These are phyloP conservation scores for Plagiodera versicolora DNA, from an alignment of 2,888 invertebrate genomes.

Conservation along the genomic window DNA sequence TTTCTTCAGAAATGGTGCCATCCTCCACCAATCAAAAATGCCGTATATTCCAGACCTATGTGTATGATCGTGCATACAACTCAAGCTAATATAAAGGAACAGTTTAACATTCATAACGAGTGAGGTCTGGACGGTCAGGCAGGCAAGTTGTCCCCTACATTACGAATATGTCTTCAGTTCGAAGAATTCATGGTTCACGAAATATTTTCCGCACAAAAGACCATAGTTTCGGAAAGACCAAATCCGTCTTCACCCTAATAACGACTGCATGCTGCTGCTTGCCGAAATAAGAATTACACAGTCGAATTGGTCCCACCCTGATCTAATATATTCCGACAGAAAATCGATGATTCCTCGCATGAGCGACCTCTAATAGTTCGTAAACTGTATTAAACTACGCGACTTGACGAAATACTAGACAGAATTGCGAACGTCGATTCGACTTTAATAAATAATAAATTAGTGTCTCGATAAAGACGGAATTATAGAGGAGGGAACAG, in stretches of 20 bases:
- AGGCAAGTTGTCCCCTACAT: too few relatives aligned
- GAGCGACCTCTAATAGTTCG: conserved; percentile 15
- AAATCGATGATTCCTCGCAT: conserved; percentile 23
- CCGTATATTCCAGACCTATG: too few relatives aligned
- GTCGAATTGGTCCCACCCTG: conserved; percentile 2
- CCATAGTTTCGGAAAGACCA: too few relatives aligned
- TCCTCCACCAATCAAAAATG: too few relatives aligned
- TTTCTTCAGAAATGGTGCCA: too few relatives aligned
- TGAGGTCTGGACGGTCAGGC: too few relatives aligned
- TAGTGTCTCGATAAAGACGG: not conserved
- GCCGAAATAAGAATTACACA: conserved; percentile 21
- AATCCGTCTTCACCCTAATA: not conserved
- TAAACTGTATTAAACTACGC: conserved; percentile 12
- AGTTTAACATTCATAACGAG: too few relatives aligned
- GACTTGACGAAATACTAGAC: conserved; percentile 14
- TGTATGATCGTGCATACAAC: too few relatives aligned
- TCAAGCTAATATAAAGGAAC: too few relatives aligned
- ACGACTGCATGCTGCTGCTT: conserved; percentile 8
- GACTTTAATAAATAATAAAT: not conserved
- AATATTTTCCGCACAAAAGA: too few relatives aligned
- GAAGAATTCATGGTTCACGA: too few relatives aligned
- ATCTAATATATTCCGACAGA: conserved; percentile 18
- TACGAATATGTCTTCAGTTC: too few relatives aligned
- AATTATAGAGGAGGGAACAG: not conserved
- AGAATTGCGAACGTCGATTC: not conserved